Evolutionary conservation across 2,113 vertebrate species (phyloP).

Genomic region (Crocuta crocuta): DNA sequence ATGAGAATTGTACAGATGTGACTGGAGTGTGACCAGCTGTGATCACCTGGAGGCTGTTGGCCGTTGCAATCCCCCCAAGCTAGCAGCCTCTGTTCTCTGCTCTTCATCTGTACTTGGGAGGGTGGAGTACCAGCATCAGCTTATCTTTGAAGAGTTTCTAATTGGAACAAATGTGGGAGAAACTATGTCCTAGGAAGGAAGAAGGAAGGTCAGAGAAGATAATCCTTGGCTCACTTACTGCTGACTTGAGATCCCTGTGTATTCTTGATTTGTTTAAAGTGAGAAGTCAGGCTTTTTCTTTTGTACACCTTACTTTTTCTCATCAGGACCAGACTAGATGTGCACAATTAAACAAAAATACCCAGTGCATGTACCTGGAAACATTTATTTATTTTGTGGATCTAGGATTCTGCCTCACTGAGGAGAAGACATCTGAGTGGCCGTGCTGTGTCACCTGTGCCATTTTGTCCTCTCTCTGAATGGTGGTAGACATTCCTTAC

Average conservation of each 20-base stretch:
- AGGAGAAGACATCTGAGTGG: neutral
- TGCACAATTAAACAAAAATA: conserved; percentile 50
- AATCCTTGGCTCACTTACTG: conserved; percentile 36
- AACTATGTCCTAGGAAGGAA: conserved; percentile 1
- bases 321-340: neutral
- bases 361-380: neutral
- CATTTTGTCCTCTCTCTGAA: neutral
- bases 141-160: conserved; percentile 28
- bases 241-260: neutral
- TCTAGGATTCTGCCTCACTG: neutral
- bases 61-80: neutral
- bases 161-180: conserved; percentile 20
- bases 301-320: conserved; percentile 60
- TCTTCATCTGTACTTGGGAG: neutral
- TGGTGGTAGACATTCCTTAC: neutral
- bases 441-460: neutral
- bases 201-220: neutral
- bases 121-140: neutral
- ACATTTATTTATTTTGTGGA: neutral
- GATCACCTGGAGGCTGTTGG: neutral
- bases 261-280: conserved; percentile 59
- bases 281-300: conserved; percentile 56
- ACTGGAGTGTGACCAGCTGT: neutral
- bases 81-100: neutral
- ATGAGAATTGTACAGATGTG: neutral